Evolutionary conservation across 2,797 vertebrate genomes (phyloP).

Genomic region (Danio tinwini): DNA sequence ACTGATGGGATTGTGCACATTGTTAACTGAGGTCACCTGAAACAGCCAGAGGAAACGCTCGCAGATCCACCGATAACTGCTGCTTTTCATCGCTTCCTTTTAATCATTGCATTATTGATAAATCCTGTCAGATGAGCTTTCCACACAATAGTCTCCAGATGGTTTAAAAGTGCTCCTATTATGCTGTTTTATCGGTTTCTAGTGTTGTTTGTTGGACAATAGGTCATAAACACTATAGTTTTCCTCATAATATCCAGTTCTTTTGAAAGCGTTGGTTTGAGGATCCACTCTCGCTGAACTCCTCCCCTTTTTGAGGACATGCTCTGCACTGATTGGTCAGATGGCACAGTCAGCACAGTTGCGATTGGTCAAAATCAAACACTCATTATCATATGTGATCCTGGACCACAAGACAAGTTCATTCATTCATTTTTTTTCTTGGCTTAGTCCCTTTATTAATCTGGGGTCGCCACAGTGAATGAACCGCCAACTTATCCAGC

Average conservation of each 20-base stretch:
- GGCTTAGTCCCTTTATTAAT: too few relatives aligned
- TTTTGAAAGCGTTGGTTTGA: too few relatives aligned
- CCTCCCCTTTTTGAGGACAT: too few relatives aligned
- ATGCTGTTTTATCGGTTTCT: background rate
- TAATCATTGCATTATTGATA: conserved; percentile 33
- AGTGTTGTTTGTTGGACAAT: background rate
- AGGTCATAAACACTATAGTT: background rate
- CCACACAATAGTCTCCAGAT: background rate
- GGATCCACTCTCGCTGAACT: too few relatives aligned
- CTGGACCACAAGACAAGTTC: too few relatives aligned
- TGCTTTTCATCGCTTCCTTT: conserved; percentile 26
- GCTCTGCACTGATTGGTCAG: too few relatives aligned
- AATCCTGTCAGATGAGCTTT: conserved; percentile 5
- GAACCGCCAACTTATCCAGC: too few relatives aligned
- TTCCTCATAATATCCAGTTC: background rate
- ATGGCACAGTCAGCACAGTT: too few relatives aligned
- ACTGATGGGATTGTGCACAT: conserved; percentile 43
- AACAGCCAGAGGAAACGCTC: conserved; percentile 21
- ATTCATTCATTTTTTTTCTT: too few relatives aligned
- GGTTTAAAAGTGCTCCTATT: background rate
- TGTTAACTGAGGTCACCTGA: conserved; percentile 31
- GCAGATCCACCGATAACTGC: conserved; percentile 49
- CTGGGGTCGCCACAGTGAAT: too few relatives aligned
- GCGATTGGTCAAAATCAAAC: too few relatives aligned
- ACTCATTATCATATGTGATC: too few relatives aligned